Evolutionary conservation across 2,888 invertebrate species (phyloP).

Genomic region (Pterostichus niger): DNA sequence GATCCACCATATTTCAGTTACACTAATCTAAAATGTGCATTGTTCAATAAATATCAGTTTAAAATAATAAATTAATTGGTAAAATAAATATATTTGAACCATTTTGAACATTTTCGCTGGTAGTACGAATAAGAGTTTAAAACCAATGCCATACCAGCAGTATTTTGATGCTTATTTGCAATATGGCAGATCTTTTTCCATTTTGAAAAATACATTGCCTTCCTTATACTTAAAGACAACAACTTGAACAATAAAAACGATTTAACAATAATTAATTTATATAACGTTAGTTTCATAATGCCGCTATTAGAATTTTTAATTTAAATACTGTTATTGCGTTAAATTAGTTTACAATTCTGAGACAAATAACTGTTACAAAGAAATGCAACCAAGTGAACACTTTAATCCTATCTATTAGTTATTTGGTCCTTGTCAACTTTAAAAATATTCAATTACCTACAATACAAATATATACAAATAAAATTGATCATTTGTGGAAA

Average conservation of each 20-base stretch:
- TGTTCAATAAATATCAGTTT: slow-evolving; percentile 16
- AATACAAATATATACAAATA: slow-evolving; percentile 49
- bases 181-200: slow-evolving; percentile 59
- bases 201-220: slow-evolving; percentile 54
- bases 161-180: slow-evolving; percentile 5
- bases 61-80: slow-evolving; percentile 41
- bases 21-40: slow-evolving; percentile 26
- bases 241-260: slow-evolving; percentile 33
- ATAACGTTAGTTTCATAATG: slow-evolving; percentile 36
- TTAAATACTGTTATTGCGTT: slow-evolving; percentile 36
- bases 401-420: slow-evolving; percentile 39
- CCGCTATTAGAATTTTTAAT: slow-evolving; percentile 16
- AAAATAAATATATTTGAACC: slow-evolving; percentile 7
- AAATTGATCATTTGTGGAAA: slow-evolving; percentile 23
- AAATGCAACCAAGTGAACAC: slow-evolving; percentile 35
- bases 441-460: slow-evolving; percentile 36
- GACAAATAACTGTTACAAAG: slow-evolving; percentile 1
- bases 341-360: slow-evolving; percentile 32
- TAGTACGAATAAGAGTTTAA: not conserved
- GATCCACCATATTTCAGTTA: slow-evolving; percentile 49
- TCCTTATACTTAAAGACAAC: slow-evolving; percentile 65
- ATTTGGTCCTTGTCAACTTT: slow-evolving; percentile 55
- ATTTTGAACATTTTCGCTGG: slow-evolving; percentile 16
- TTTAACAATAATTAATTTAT: slow-evolving; percentile 35
- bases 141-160: not conserved